A percentile compares a stretch with the other conserved stretches of the same genome.
Evolutionary conservation across 2,888 invertebrate species (phyloP).

Genomic region (Hirtodrosophila alboralis): DNA sequence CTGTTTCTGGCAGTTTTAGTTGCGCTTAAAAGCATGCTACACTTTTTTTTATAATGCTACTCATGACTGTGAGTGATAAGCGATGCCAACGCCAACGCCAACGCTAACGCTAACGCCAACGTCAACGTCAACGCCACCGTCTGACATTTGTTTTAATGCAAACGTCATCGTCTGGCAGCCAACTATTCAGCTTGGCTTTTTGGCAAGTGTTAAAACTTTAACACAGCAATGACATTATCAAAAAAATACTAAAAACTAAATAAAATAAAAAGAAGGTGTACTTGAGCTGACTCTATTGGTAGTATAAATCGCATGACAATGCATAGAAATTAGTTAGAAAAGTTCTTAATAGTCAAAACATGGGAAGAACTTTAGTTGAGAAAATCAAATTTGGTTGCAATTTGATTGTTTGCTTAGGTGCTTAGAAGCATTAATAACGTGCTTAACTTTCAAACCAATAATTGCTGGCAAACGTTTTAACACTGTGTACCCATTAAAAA

Average conservation of each 20-base stretch:
- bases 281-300: slow-evolving; percentile 8
- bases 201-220: slow-evolving; percentile 54
- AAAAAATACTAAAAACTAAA: too few relatives aligned
- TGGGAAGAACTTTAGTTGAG: background rate
- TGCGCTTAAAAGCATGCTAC: slow-evolving; percentile 71
- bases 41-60: slow-evolving; percentile 71
- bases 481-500: too few relatives aligned
- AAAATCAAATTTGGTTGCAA: slow-evolving; percentile 5
- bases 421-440: too few relatives aligned
- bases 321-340: slow-evolving; percentile 3
- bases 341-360: background rate
- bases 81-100: slow-evolving; percentile 26
- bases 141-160: slow-evolving; percentile 77
- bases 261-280: slow-evolving; percentile 28
- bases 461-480: too few relatives aligned
- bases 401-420: too few relatives aligned
- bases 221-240: slow-evolving; percentile 68
- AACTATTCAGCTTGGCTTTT: background rate
- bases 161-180: slow-evolving; percentile 65
- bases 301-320: slow-evolving; percentile 22
- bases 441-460: too few relatives aligned
- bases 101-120: slow-evolving; percentile 13
- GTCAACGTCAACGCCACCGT: slow-evolving; percentile 35
- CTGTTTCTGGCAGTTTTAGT: slow-evolving; percentile 67
- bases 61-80: slow-evolving; percentile 63